Evolutionary conservation across 2,797 vertebrate genomes (phyloP).

Genomic region (Lepilemur ruficaudatus): DNA sequence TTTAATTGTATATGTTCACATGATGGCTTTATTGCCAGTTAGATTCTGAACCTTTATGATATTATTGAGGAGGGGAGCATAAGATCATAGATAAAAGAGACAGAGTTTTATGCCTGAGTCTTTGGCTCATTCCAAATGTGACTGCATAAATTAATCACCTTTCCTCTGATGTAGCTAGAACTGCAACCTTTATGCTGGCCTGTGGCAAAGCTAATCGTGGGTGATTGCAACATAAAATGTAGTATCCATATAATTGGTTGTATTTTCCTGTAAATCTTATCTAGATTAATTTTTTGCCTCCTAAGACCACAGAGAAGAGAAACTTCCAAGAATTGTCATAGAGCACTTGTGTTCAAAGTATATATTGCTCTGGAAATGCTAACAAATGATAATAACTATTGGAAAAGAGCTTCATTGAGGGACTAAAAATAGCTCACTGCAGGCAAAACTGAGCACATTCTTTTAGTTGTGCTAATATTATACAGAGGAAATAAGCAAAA

Average conservation of each 20-base stretch:
- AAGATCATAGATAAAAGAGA: not conserved
- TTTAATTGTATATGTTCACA: conserved; percentile 19
- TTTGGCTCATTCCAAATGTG: conserved; percentile 1
- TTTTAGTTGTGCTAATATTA: conserved; percentile 71
- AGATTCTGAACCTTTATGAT: conserved; percentile 1
- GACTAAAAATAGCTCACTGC: conserved; percentile 40
- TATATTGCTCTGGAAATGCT: conserved; percentile 59
- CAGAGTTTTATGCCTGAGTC: not conserved
- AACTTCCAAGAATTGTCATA: conserved; percentile 28
- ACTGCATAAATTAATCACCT: conserved; percentile 2
- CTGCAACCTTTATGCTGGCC: not conserved
- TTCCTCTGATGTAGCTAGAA: conserved; percentile 15
- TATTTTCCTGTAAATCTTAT: conserved; percentile 45
- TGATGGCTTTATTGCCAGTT: not conserved
- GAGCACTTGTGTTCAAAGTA: conserved; percentile 28
- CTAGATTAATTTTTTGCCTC: conserved; percentile 40
- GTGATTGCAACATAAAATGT: not conserved
- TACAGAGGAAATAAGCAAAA: conserved; percentile 43
- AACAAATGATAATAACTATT: conserved; percentile 46
- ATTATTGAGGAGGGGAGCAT: not conserved
- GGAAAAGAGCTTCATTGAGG: conserved; percentile 19
- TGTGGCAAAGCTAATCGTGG: not conserved
- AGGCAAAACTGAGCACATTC: conserved; percentile 8
- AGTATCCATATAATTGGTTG: not conserved
- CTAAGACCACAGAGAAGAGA: not conserved